phyloP scores from a whole-genome alignment of 2,888 invertebrate species.

The Chirona hameri region DNA sequence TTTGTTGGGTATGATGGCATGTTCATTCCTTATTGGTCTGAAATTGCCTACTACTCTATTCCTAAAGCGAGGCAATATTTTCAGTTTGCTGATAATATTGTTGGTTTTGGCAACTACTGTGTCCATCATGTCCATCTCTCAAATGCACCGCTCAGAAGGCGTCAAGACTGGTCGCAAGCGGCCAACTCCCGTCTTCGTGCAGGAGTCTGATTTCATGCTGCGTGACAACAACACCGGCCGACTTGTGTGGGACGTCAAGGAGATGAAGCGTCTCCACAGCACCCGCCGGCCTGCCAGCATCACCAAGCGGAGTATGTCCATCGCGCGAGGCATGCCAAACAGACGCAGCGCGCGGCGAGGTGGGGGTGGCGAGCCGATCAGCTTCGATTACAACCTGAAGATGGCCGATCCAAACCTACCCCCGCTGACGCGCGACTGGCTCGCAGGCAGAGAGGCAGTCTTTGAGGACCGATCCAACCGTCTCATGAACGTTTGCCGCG shows the following conservation, averaged over 20 bases:
- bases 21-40: too few relatives aligned
- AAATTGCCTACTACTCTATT: too few relatives aligned
- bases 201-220: not conserved
- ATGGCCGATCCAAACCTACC: not conserved
- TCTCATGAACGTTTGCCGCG: not conserved
- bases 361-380: not conserved
- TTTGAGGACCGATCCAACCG: not conserved
- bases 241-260: not conserved
- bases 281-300: not conserved
- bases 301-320: too few relatives aligned
- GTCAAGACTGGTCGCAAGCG: not conserved
- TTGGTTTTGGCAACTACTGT: too few relatives aligned
- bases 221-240: not conserved
- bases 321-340: not conserved
- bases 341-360: not conserved
- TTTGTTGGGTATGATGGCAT: too few relatives aligned
- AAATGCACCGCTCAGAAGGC: too few relatives aligned
- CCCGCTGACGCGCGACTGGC: not conserved
- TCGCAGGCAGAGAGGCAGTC: not conserved
- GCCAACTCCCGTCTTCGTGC: not conserved
- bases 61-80: too few relatives aligned
- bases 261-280: not conserved
- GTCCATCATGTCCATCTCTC: too few relatives aligned
- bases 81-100: too few relatives aligned
- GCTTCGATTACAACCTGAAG: not conserved